These are phyloP conservation scores for Chelonoidis abingdonii DNA, from an alignment of 2,113 vertebrate species.

Conservation along the genomic window DNA sequence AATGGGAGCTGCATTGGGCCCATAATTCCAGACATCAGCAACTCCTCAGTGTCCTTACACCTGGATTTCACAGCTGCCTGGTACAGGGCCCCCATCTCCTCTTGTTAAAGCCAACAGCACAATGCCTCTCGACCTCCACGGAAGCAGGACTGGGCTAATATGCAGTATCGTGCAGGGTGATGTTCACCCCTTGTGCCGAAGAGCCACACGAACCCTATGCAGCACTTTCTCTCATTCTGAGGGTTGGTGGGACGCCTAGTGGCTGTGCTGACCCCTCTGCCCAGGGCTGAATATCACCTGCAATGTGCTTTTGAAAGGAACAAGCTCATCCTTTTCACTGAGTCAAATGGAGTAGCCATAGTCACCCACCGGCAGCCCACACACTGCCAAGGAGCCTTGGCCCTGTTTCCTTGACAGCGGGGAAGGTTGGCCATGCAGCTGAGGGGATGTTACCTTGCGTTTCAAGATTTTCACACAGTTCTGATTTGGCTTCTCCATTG, in stretches of 20 bases:
- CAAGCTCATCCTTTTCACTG: background rate
- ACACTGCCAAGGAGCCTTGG: background rate
- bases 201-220: background rate
- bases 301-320: background rate
- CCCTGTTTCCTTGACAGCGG: background rate
- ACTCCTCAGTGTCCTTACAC: background rate
- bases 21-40: background rate
- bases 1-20: background rate
- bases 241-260: background rate
- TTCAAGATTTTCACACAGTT: constrained; percentile 95
- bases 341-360: background rate
- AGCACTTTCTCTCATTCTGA: background rate
- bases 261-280: background rate
- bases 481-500: constrained; percentile 96
- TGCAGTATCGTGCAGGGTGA: background rate
- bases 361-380: background rate
- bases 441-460: constrained; percentile 85
- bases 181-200: background rate
- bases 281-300: background rate
- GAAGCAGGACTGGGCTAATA: background rate
- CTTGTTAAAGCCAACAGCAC: background rate
- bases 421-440: fast-evolving
- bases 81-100: background rate
- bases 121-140: background rate
- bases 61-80: background rate